These are phyloP conservation scores for Egretta garzetta DNA, from an alignment of 2,113 vertebrate species.

Conservation along the genomic window DNA sequence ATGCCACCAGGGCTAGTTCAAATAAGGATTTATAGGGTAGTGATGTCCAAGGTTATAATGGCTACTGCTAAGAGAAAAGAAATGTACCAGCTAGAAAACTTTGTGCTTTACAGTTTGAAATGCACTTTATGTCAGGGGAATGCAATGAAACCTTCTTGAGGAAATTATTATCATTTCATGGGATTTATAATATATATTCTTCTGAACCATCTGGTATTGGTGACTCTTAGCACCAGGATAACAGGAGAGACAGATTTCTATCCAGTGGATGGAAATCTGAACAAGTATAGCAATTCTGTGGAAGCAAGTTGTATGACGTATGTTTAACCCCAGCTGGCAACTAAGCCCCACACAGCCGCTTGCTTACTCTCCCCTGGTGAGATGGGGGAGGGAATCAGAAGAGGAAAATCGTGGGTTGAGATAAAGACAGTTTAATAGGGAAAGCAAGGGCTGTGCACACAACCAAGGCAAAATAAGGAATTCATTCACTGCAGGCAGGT, in stretches of 20 bases:
- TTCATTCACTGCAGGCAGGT: no score
- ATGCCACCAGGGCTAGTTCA: not conserved
- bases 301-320: not conserved
- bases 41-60: not conserved
- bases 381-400: no score
- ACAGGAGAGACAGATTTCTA: not conserved
- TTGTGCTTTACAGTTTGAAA: not conserved
- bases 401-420: no score
- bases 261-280: not conserved
- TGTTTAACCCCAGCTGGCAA: no score
- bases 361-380: no score
- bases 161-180: not conserved
- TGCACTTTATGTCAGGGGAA: not conserved
- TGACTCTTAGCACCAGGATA: not conserved
- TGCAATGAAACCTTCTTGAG: not conserved
- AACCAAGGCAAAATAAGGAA: no score
- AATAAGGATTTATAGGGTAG: not conserved
- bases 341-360: no score
- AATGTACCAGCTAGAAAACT: not conserved
- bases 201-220: not conserved
- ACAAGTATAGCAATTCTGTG: not conserved
- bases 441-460: no score
- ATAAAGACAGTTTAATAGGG: no score
- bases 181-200: not conserved
- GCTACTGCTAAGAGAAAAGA: not conserved